Percentiles rank a stretch among this genome's conserved stretches.
phyloP scores from a whole-genome alignment of 2,888 invertebrate species.

The Spilosoma lubricipeda region DNA sequence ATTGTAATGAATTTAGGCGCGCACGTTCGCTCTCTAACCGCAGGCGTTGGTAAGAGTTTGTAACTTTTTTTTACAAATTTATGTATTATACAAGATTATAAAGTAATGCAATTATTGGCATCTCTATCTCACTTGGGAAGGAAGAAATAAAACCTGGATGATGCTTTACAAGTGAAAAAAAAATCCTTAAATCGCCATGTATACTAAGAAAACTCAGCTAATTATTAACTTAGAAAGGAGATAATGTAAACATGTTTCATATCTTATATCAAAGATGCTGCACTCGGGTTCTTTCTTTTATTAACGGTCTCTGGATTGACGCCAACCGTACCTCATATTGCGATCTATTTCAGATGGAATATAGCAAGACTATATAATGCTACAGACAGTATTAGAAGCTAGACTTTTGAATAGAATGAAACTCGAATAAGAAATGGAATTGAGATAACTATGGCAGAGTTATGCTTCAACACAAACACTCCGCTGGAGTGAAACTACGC shows the following conservation, averaged over 20 bases:
- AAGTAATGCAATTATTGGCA: not conserved
- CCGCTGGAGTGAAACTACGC: no score
- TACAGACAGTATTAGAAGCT: not conserved
- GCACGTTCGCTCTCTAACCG: not conserved
- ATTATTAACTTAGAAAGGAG: not conserved
- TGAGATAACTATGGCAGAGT: no score
- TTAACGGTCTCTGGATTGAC: not conserved
- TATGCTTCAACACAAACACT: no score
- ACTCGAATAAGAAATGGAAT: not conserved
- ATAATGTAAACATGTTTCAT: not conserved
- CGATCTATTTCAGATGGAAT: no score
- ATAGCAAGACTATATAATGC: not conserved
- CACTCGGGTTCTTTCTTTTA: not conserved
- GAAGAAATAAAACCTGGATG: constrained; percentile 9
- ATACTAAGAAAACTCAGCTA: no score
- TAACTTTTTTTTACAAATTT: not conserved
- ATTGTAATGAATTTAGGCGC: not conserved
- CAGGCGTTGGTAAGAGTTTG: not conserved
- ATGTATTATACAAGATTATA: not conserved
- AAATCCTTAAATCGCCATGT: not conserved
- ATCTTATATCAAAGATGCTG: not conserved
- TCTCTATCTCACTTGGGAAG: not conserved
- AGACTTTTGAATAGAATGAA: not conserved
- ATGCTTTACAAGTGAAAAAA: not conserved
- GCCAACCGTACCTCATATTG: not conserved